These are phyloP conservation scores for Cathartes aura DNA, from an alignment of 2,113 vertebrate species.

Conservation along the genomic window DNA sequence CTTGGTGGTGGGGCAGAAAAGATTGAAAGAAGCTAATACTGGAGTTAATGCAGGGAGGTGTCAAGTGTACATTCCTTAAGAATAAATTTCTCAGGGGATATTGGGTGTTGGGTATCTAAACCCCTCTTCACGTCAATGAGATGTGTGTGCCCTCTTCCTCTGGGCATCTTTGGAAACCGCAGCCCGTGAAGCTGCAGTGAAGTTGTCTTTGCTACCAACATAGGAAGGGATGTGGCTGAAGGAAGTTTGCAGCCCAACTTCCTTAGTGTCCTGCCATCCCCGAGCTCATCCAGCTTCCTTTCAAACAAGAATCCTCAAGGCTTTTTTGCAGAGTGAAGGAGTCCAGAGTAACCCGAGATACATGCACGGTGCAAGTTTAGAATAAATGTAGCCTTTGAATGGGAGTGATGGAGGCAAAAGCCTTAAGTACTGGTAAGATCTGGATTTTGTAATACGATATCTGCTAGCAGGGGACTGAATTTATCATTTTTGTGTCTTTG, in stretches of 20 bases:
- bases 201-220: background rate
- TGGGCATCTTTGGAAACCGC: background rate
- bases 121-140: background rate
- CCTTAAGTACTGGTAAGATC: background rate
- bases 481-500: background rate
- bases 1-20: background rate
- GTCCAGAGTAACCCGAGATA: background rate
- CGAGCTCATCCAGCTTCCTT: background rate
- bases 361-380: background rate
- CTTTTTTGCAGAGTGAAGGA: background rate
- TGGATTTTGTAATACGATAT: background rate
- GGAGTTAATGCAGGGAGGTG: background rate
- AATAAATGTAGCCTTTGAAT: accelerated
- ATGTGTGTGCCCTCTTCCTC: background rate
- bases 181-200: background rate
- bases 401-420: background rate
- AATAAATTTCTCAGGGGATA: background rate
- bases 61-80: background rate
- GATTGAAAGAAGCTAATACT: background rate
- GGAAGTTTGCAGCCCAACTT: background rate
- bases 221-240: background rate
- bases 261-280: background rate
- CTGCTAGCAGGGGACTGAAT: background rate
- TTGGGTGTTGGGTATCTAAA: background rate
- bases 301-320: background rate